Conservation (phyloP, 2,888 invertebrate species). For the Lycocerus yunnanus region DNA sequence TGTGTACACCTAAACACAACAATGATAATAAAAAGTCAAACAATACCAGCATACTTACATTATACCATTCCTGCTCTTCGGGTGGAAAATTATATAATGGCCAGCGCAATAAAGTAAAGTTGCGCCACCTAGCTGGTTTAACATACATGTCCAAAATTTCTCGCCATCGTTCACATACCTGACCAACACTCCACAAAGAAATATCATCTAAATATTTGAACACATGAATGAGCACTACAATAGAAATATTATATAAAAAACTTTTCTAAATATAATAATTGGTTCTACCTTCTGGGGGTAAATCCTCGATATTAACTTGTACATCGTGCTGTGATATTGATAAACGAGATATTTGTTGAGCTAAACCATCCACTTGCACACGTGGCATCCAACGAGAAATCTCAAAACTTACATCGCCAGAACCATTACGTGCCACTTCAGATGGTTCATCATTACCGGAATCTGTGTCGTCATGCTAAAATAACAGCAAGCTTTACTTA, state of each 20-base stretch:
- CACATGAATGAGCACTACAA: slow-evolving; percentile 79
- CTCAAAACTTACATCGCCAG: slow-evolving; percentile 6
- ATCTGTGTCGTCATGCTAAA: slow-evolving; percentile 75
- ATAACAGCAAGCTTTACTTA: slow-evolving; percentile 9
- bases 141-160: slow-evolving; percentile 75
- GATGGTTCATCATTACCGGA: slow-evolving; percentile 94
- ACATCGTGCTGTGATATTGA: slow-evolving; percentile 33
- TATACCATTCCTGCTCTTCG: slow-evolving; percentile 73
- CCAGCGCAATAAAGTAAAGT: slow-evolving; percentile 79
- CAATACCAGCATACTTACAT: slow-evolving; percentile 55
- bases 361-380: slow-evolving; percentile 35
- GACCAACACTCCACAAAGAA: slow-evolving; percentile 85
- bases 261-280: neutral
- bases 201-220: slow-evolving; percentile 91
- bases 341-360: slow-evolving; percentile 36
- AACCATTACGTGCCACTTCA: slow-evolving; percentile 58
- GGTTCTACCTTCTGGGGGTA: slow-evolving; percentile 45
- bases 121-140: slow-evolving; percentile 80
- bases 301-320: slow-evolving; percentile 42
- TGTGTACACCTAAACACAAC: slow-evolving; percentile 64
- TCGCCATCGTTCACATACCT: slow-evolving; percentile 86
- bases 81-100: slow-evolving; percentile 75
- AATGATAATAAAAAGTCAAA: neutral
- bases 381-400: slow-evolving; percentile 26
- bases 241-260: slow-evolving; percentile 28